Evolutionary conservation across 1,140 invertebrate species (phyloP), one percentile per base, ranked within the genome.

Genomic region (Popillia japonica): DNA sequence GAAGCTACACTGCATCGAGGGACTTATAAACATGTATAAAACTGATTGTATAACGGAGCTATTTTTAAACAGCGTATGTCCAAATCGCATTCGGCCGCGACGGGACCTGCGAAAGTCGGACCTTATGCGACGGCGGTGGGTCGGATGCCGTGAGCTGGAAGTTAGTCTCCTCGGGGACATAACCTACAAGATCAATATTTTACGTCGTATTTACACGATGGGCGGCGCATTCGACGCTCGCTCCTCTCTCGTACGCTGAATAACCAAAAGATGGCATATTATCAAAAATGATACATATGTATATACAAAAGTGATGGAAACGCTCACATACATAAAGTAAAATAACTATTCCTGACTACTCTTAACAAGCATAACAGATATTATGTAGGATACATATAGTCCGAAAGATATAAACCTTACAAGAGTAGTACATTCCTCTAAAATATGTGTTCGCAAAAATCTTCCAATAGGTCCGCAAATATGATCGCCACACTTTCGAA

Each of bases 161-260:
- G 77, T 80, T 77, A 20, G 14, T 40, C 72, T 84, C 82, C 83
- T 83, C 79, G 79, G 83, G 83, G 83, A 84, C 82, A 79, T 83
- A 84, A 83, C 83, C 82, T 83, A 83, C 82, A 83, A 84, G 82
- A 84, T 84, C 83, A 81, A 84, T 84, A 84, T 68, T 68, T 10
- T 11, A 23, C 61, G 61, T 22, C 27, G 61, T 68, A 20, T 34
- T 27, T 68, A 68, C 27, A 74, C 11, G 72, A 17, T 6, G 22
- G 17, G 11, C 61, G 11, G 61, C 61, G 22, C 20, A 22, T 14
- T 22, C 61, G 61, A 68, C 61, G 61, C 61, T 68, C 7, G n/a
- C 59, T 61, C n/a, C 17, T 61, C 8, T 17, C 17, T 8, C 2
- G 17, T 68, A 34, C 61, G 61, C 27, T 4, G 22, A 68, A 68